These are phyloP conservation scores for Zaprionus tsacasi DNA, from an alignment of 1,140 invertebrate genomes.

Conservation along the genomic window DNA sequence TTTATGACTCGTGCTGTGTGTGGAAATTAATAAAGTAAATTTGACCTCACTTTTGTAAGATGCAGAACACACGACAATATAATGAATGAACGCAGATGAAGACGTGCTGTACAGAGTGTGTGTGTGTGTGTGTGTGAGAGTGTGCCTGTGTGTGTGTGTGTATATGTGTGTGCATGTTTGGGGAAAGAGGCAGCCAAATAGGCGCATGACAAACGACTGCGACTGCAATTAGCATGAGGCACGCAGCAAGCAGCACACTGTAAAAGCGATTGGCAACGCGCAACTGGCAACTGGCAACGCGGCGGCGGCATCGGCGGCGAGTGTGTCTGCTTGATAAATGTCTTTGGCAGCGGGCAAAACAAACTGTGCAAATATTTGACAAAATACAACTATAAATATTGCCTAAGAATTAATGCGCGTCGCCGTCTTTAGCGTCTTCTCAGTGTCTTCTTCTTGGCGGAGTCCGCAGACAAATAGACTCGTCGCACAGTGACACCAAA, in stretches of 20 bases:
- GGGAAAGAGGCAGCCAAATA: conserved; percentile 43
- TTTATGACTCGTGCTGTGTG: conserved; percentile 57
- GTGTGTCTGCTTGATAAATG: conserved; percentile 74
- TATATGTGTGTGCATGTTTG: background rate
- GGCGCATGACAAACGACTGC: conserved; percentile 70
- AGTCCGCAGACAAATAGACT: conserved; percentile 67
- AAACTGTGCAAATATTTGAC: conserved; percentile 83
- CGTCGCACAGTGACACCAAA: conserved; percentile 72
- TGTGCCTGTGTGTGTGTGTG: background rate
- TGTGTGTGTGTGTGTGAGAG: background rate
- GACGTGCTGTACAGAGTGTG: background rate
- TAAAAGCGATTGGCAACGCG: conserved; percentile 35
- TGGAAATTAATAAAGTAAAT: conserved; percentile 82
- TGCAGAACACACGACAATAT: conserved; percentile 69
- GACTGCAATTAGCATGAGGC: conserved; percentile 70
- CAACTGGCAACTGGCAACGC: conserved; percentile 17
- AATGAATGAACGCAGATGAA: conserved; percentile 70
- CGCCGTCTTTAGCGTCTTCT: conserved; percentile 23
- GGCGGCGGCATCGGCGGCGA: conserved; percentile 37
- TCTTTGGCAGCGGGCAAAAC: conserved; percentile 74
- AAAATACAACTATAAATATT: conserved; percentile 83
- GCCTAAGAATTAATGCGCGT: conserved; percentile 77
- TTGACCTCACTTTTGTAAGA: conserved; percentile 70
- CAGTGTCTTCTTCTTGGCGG: conserved; percentile 16
- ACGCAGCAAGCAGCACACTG: conserved; percentile 30